Evolutionary conservation across 2,888 invertebrate species (phyloP).

Genomic region (Apeira syringaria): DNA sequence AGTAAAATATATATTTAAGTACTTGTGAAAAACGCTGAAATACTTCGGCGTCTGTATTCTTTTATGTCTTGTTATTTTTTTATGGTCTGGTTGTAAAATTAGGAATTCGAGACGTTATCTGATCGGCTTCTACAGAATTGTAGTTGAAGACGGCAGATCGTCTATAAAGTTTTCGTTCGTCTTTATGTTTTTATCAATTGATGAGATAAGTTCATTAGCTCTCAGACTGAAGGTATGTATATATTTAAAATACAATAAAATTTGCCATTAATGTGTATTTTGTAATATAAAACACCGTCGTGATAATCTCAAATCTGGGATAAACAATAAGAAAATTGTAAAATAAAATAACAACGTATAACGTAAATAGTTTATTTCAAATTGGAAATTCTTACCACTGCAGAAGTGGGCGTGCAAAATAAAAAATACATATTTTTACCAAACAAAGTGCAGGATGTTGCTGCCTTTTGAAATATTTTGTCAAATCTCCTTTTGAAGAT

Average conservation of each 20-base stretch:
- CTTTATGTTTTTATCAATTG: slow-evolving; percentile 11
- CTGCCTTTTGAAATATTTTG: too few species aligned
- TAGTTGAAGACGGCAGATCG: slow-evolving; percentile 17
- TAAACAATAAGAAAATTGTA: too few species aligned
- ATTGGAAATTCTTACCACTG: too few species aligned
- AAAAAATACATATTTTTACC: too few species aligned
- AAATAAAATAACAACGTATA: too few species aligned
- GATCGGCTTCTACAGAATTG: slow-evolving; percentile 20
- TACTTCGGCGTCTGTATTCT: slow-evolving; percentile 23
- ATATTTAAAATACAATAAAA: slow-evolving; percentile 7
- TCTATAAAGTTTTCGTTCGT: slow-evolving; percentile 17
- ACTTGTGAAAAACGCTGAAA: slow-evolving; percentile 30
- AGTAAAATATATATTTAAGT: slow-evolving; percentile 31
- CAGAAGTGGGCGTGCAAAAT: too few species aligned
- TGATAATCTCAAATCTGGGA: too few species aligned
- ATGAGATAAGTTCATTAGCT: slow-evolving; percentile 9
- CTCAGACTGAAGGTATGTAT: neutral
- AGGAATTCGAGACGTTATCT: slow-evolving; percentile 29
- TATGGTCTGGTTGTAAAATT: slow-evolving; percentile 27
- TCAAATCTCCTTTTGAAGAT: too few species aligned
- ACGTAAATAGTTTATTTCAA: too few species aligned
- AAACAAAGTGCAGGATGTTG: too few species aligned
- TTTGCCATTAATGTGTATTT: too few species aligned
- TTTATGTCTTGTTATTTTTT: slow-evolving; percentile 28
- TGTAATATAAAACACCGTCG: too few species aligned